phyloP scores from a whole-genome alignment of 2,888 invertebrate species.

The Ametastegia equiseti region DNA sequence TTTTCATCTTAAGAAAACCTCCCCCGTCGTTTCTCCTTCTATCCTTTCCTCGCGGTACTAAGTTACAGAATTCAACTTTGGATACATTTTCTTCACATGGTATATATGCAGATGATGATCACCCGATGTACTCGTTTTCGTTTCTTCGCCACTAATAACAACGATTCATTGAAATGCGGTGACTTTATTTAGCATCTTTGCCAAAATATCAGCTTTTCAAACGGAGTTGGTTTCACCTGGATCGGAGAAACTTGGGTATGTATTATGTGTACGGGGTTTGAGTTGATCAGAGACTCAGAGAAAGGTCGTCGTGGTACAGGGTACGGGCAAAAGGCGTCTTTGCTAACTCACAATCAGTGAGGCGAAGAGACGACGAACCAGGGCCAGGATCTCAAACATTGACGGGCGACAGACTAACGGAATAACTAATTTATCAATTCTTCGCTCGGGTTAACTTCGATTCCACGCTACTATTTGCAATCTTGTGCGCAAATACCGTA shows the following conservation, averaged over 20 bases:
- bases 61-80: too few relatives aligned
- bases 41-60: background rate
- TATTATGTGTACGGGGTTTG: background rate
- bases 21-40: background rate
- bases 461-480: slow-evolving; percentile 70
- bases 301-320: background rate
- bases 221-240: background rate
- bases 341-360: slow-evolving; percentile 33
- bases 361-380: slow-evolving; percentile 16
- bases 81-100: background rate
- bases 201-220: background rate
- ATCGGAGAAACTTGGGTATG: background rate
- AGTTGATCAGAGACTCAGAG: background rate
- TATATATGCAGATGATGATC: background rate
- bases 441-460: slow-evolving; percentile 74
- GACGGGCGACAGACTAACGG: slow-evolving; percentile 66
- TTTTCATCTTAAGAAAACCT: slow-evolving; percentile 29
- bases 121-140: too few relatives aligned
- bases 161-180: background rate
- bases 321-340: slow-evolving; percentile 30
- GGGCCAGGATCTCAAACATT: slow-evolving; percentile 42
- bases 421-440: slow-evolving; percentile 76
- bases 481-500: slow-evolving; percentile 68
- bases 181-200: background rate
- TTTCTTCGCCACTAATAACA: too few relatives aligned